Conservation (phyloP, 2,797 vertebrate genomes). For the Calcarius lapponicus region DNA sequence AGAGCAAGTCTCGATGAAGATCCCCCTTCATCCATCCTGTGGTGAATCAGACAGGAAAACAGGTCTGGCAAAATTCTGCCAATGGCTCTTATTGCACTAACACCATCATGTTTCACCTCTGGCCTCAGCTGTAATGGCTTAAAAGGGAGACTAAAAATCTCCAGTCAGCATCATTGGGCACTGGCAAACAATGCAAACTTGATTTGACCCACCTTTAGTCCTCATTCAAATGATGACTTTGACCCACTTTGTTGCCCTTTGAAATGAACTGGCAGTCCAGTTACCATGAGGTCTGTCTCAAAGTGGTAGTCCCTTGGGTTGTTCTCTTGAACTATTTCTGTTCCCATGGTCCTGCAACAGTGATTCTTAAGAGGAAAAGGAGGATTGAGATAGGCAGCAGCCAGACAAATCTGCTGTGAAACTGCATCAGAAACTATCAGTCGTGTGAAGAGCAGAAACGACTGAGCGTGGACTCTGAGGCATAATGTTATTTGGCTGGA, state of each 20-base stretch:
- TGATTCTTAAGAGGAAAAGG: constrained; percentile 10
- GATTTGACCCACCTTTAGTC: neutral
- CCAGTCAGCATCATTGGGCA: neutral
- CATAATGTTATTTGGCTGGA: constrained; percentile 20
- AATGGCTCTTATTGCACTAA: neutral
- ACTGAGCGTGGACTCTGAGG: neutral
- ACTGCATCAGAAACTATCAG: neutral
- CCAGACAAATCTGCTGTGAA: neutral
- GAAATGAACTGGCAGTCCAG: neutral
- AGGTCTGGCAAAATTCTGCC: neutral
- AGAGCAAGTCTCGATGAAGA: neutral
- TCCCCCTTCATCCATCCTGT: neutral
- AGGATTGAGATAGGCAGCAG: neutral
- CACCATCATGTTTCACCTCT: neutral
- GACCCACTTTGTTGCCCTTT: neutral
- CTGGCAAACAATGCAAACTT: neutral
- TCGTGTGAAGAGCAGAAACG: neutral
- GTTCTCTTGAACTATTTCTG: neutral
- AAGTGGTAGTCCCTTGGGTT: neutral
- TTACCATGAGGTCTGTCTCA: neutral
- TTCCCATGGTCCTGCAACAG: neutral
- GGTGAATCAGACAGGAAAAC: neutral
- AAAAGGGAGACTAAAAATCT: neutral
- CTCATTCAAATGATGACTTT: neutral
- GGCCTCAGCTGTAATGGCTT: neutral